Conservation (phyloP, 2,888 invertebrate genomes). For the Archaeoteleia sp. region DNA sequence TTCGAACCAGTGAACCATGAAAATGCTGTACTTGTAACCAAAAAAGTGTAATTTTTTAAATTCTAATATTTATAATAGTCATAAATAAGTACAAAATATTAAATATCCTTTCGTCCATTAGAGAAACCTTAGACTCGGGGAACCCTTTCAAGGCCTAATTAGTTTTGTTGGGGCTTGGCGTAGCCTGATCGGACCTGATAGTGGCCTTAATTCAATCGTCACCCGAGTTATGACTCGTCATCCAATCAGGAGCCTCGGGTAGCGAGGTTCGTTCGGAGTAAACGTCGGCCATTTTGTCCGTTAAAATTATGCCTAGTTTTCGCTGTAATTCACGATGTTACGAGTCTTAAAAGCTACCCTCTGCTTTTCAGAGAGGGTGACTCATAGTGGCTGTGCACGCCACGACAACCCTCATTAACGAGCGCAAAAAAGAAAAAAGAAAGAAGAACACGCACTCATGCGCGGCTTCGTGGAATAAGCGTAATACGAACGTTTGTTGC, state of each 20-base stretch:
- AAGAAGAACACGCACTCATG: conserved; percentile 12
- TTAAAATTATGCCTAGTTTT: conserved; percentile 12
- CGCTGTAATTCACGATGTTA: conserved; percentile 23
- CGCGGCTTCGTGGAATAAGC: conserved; percentile 5
- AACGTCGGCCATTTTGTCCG: conserved; percentile 8
- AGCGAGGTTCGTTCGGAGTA: background rate
- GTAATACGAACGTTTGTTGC: background rate
- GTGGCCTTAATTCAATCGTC: no score
- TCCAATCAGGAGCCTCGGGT: background rate
- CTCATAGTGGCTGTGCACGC: conserved; percentile 18
- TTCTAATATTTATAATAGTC: no score
- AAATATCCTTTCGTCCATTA: no score
- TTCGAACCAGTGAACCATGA: no score
- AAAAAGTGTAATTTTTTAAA: no score
- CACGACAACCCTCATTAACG: conserved; percentile 39
- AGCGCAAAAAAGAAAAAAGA: conserved; percentile 27
- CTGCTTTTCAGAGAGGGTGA: conserved; percentile 27
- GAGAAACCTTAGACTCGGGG: no score
- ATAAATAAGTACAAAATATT: no score
- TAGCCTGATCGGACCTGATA: no score
- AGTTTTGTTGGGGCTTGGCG: no score
- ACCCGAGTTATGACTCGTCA: background rate
- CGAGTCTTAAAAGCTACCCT: conserved; percentile 39
- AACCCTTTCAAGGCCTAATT: no score
- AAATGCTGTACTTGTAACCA: no score